Evolutionary conservation across 2,888 invertebrate genomes (phyloP).

Genomic region (Tryphoninae sp.): DNA sequence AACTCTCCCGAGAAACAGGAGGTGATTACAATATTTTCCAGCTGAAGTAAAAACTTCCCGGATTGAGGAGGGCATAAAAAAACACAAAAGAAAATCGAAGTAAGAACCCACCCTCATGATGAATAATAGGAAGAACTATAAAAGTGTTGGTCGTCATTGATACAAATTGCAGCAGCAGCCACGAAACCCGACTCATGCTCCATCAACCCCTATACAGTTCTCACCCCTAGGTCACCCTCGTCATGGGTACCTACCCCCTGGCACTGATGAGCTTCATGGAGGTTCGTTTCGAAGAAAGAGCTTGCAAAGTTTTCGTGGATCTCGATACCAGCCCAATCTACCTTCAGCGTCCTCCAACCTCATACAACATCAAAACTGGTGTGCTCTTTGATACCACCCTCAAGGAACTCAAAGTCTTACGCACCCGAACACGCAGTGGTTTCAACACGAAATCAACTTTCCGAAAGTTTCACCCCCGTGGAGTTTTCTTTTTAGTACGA

Average conservation of each 20-base stretch:
- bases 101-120: neutral
- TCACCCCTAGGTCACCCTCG: conserved; percentile 6
- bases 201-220: conserved; percentile 4
- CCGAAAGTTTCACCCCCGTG: conserved; percentile 38
- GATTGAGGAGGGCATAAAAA: neutral
- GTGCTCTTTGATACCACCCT: conserved; percentile 65
- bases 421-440: conserved; percentile 30
- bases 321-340: conserved; percentile 1
- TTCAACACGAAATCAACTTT: conserved; percentile 19
- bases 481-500: conserved; percentile 1
- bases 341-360: conserved; percentile 27
- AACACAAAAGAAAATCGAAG: neutral
- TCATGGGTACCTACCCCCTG: neutral
- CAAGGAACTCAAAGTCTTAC: conserved; percentile 28
- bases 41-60: too few relatives aligned
- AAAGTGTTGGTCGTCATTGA: neutral
- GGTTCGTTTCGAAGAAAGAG: neutral
- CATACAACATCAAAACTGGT: conserved; percentile 69
- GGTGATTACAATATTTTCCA: conserved; percentile 1
- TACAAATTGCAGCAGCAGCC: conserved; percentile 3
- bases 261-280: conserved; percentile 13
- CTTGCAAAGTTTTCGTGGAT: neutral
- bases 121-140: neutral
- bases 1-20: conserved; percentile 21
- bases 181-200: conserved; percentile 30